phyloP scores from a whole-genome alignment of 2,113 vertebrate genomes.

The Caranx ignobilis region DNA sequence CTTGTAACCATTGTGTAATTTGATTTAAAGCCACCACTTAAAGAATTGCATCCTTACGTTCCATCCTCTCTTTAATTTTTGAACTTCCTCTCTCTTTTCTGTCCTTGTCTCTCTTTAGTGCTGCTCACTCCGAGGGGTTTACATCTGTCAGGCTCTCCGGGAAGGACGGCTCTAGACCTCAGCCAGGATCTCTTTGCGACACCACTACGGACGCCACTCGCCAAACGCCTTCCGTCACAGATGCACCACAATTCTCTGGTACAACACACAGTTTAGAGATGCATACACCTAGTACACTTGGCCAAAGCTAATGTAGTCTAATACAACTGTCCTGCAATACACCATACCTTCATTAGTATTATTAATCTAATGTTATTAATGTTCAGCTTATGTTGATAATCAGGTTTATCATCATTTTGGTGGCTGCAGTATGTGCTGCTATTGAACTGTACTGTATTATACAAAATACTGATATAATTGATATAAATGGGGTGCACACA shows the following conservation, averaged over 20 bases:
- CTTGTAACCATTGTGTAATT: neutral
- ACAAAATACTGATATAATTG: no score
- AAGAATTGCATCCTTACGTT: neutral
- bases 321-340: neutral
- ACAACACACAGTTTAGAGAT: neutral
- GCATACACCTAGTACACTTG: neutral
- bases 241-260: slow-evolving; percentile 58
- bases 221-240: slow-evolving; percentile 43
- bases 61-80: neutral
- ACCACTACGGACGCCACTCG: slow-evolving; percentile 26
- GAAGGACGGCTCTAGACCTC: slow-evolving; percentile 16
- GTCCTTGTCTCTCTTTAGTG: slow-evolving; percentile 48
- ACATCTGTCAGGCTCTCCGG: neutral
- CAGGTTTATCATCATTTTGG: no score
- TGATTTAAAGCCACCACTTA: no score
- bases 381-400: no score
- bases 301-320: no score
- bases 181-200: slow-evolving; percentile 76
- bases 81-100: no score
- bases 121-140: slow-evolving; percentile 58
- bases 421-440: no score
- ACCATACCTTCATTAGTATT: neutral
- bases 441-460: no score
- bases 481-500: no score
- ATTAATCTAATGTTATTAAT: no score